phyloP scores from a whole-genome alignment of 2,797 vertebrate genomes.

The Salarias fasciatus region DNA sequence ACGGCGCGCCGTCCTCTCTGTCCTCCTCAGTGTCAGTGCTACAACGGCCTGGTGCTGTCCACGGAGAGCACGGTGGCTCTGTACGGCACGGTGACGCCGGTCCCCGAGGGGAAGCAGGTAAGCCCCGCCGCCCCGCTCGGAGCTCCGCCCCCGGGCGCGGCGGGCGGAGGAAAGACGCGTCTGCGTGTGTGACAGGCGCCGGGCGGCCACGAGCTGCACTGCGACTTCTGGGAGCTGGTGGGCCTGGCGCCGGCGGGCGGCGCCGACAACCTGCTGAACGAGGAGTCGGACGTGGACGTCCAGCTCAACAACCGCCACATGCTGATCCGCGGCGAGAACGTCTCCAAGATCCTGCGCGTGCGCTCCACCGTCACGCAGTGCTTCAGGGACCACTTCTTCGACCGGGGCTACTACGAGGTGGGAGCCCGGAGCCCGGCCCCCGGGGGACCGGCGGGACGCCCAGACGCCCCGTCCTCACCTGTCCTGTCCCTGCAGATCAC shows the following conservation, averaged over 20 bases:
- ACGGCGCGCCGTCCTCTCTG: not conserved
- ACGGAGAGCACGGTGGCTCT: conserved; percentile 94
- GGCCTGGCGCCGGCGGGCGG: conserved; percentile 93
- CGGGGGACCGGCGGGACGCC: too few species aligned
- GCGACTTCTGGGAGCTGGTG: conserved; percentile 97
- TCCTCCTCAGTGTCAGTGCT: conserved; percentile 93
- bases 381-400: conserved; percentile 96
- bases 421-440: too few species aligned
- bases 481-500: conserved; percentile 79
- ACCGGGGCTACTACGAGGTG: conserved; percentile 89
- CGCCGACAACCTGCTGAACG: conserved; percentile 94
- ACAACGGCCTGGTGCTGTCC: conserved; percentile 90
- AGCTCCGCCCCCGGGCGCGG: too few species aligned
- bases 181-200: conserved; percentile 86
- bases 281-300: conserved; percentile 96
- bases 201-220: conserved; percentile 93
- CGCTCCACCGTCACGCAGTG: conserved; percentile 89
- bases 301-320: conserved; percentile 99
- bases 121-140: too few species aligned
- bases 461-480: too few species aligned
- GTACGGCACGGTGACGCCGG: conserved; percentile 87
- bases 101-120: conserved; percentile 96
- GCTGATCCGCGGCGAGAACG: conserved; percentile 95
- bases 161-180: too few species aligned
- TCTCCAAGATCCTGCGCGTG: conserved; percentile 93